Base-by-base conservation (phyloP, 2,797 vertebrate genomes). In the Semaprochilodus insignis region DNA sequence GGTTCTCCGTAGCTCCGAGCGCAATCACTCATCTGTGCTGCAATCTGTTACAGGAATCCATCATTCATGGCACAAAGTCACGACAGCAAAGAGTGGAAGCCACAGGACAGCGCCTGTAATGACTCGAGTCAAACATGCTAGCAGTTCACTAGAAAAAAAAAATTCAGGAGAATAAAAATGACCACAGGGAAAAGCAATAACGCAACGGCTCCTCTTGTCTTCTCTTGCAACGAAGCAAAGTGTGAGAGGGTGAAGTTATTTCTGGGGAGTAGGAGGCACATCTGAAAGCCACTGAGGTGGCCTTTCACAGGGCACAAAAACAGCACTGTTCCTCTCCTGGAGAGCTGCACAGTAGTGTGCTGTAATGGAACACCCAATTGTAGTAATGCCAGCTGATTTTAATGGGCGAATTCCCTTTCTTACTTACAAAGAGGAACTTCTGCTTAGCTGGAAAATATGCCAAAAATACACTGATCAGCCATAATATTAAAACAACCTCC, bases 1-100 rank as follows among this genome's bases (percentile, higher is more conserved):
- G 83, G 87, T 81, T 82, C 73, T 88, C 83, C 78, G 69, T 88
- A 84, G 87, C 88, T 85, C 81, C 74, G 72, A 81, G 87, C 85
- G 84, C 82, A 85, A 88, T 93, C 83, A 77, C 88, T 93, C 91
- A 91, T 89, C 88, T 87, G 91, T 82, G 48, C 44, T 72, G 79
- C 86, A 88, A 82, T 86, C 85, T 90, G 90, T 86, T 83, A 83
- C 85, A 90, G 87, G 81, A 86, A 91, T 90, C 87, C 89, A 90
- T 93, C 91, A 92, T 90, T 91, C 76, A 80, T 59, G 78, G 73
- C 85, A 78, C 60, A 77, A 77, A 90, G 87, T 85, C 88, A 90
- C 88, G 88, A 87, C 87, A 84, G 48, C 67, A 82, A 48, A 81
- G 83, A 86, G 81, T 54, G 67, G 67, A 86, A 88, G 86, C 74